Base-by-base conservation (phyloP, 2,888 invertebrate species). In the Saturnia japonica region DNA sequence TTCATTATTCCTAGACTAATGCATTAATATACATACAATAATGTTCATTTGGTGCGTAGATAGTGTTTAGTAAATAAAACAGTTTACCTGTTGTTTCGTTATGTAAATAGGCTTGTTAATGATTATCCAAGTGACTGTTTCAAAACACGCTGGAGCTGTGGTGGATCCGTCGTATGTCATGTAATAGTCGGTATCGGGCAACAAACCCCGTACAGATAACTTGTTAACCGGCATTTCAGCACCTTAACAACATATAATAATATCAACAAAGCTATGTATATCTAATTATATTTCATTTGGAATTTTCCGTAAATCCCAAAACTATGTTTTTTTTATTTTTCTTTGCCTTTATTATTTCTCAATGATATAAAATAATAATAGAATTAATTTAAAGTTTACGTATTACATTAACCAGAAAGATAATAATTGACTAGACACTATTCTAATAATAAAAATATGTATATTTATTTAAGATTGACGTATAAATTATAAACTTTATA, bases 111-210 rank as follows among this genome's bases (percentile, higher is more conserved):
- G 99, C 92, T 98, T 99, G 94, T 99, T 99, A 89, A 99, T 95
- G 85, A 99, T 97, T 89, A 99, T 95, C 99, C 99, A 99, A 82
- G 99, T 99, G 92, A 99, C 99, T 40, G 99, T 99, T 94, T 99
- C 99, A 91, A 98, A 97, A 94, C 99, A 99, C 75, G 99, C 98
- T 4, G 99, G 99, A 89, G 98, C 98, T 70, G 99, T 99, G 72
- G 98, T 97, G 64, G 99, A 99, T 68, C 99, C 99, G 84, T 99
- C 99, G 91, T 99, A 99, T 70, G 99, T 99, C 97, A 99, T 98
- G 94, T 98, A 99, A 94, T 98, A 97, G 86, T 98, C 97, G 67
- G 99, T 99, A 82, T 97, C 97, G 8, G 99, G 99, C 74, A 99
- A 94, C 72, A 99, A 95, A 43, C 97, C 97, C 70, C 97, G 95